Conservation (phyloP, 2,113 vertebrate species). For the Nycticorax nycticorax region DNA sequence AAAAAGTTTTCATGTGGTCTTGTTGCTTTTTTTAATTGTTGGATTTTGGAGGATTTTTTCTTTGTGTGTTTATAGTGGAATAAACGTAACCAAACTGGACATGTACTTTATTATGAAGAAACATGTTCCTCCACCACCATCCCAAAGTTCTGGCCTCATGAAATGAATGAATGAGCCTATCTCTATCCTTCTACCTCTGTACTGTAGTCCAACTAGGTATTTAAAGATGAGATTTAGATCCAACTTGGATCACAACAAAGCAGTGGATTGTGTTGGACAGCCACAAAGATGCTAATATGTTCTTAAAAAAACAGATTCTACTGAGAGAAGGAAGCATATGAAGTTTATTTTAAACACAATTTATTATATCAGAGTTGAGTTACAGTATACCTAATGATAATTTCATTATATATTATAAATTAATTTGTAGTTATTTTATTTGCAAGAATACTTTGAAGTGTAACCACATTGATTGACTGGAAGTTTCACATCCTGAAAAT, state of each 20-base stretch:
- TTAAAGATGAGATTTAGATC: not conserved
- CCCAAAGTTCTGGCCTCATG: not conserved
- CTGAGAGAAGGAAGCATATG: not conserved
- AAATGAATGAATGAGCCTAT: not conserved
- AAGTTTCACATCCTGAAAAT: not conserved
- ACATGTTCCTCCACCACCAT: not conserved
- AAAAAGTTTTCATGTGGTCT: not conserved
- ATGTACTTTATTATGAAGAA: not conserved
- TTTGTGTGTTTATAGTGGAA: not conserved
- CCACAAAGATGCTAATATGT: not conserved
- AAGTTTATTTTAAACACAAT: not conserved
- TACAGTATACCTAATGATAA: not conserved
- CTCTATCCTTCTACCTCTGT: not conserved
- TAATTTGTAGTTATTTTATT: not conserved
- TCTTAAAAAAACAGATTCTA: not conserved
- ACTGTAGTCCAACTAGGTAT: not conserved
- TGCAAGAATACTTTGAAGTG: not conserved
- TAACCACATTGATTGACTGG: not conserved
- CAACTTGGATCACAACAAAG: not conserved
- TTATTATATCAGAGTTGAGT: not conserved
- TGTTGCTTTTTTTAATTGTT: not conserved
- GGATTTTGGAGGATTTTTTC: not conserved
- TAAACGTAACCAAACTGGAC: not conserved
- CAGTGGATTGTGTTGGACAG: not conserved
- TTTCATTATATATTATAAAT: not conserved